Conservation (phyloP, 2,113 vertebrate species). For the Gymnocephalus cernua region DNA sequence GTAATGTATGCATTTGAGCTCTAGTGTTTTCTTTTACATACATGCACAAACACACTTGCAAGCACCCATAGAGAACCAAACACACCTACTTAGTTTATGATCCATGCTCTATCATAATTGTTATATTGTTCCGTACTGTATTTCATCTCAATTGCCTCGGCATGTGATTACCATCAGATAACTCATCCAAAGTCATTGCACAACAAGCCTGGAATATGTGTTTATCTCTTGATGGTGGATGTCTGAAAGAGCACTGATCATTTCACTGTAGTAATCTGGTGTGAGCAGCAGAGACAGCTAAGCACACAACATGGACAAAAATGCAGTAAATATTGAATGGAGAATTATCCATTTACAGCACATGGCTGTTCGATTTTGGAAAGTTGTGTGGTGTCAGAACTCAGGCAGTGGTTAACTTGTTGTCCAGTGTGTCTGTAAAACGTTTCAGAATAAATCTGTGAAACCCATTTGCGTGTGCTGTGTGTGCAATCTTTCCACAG, state of each 20-base stretch:
- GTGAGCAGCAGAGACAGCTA: not conserved
- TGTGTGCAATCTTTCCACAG: not conserved
- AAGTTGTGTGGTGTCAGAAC: not conserved
- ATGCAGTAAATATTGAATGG: not conserved
- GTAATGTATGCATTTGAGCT: not conserved
- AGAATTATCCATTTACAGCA: not conserved
- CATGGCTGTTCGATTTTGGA: not conserved
- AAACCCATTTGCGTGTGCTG: not conserved
- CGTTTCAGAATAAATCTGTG: not conserved
- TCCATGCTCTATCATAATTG: not conserved
- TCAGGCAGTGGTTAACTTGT: not conserved
- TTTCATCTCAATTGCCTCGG: not conserved
- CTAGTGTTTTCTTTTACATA: not conserved
- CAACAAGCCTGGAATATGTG: not conserved
- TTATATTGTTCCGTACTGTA: conserved; percentile 11
- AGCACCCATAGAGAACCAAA: conserved; percentile 3
- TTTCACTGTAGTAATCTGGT: not conserved
- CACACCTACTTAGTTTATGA: conserved; percentile 13
- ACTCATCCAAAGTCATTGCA: not conserved
- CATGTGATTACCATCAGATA: not conserved
- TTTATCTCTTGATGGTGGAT: not conserved
- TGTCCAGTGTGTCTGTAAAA: not conserved
- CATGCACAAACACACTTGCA: conserved; percentile 9
- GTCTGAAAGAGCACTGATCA: not conserved
- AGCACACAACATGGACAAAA: not conserved